Evolutionary conservation across 2,888 invertebrate genomes (phyloP).

Genomic region (Eristalis pertinax): DNA sequence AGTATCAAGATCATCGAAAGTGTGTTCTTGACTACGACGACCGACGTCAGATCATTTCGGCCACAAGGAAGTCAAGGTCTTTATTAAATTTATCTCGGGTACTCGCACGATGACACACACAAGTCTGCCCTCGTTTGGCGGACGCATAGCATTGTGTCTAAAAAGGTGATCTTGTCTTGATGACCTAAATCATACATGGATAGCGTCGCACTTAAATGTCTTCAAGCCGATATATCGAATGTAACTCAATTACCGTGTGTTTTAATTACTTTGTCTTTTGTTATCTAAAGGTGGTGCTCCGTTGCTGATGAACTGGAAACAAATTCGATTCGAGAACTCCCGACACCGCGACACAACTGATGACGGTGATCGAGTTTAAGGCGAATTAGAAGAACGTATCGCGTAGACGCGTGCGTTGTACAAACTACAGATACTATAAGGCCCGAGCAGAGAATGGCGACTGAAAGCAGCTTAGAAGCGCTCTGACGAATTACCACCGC

Average conservation of each 20-base stretch:
- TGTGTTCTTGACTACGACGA: slow-evolving; percentile 37
- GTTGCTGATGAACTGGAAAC: neutral
- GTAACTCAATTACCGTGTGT: neutral
- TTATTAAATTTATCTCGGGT: slow-evolving; percentile 32
- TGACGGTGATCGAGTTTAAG: neutral
- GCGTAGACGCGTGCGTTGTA: slow-evolving; percentile 25
- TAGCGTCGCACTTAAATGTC: slow-evolving; percentile 40
- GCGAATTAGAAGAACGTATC: slow-evolving; percentile 8
- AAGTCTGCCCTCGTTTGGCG: neutral
- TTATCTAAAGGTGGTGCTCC: neutral
- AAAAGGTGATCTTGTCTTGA: slow-evolving; percentile 26
- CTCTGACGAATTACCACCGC: slow-evolving; percentile 61
- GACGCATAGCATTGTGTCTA: neutral
- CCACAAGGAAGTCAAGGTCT: slow-evolving; percentile 67
- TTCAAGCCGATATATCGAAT: neutral
- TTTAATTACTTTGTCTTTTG: slow-evolving; percentile 35
- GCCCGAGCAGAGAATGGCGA: slow-evolving; percentile 55
- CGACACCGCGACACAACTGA: slow-evolving; percentile 1
- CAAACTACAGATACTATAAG: slow-evolving; percentile 19
- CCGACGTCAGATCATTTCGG: slow-evolving; percentile 22
- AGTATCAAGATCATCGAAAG: slow-evolving; percentile 66
- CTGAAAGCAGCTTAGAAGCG: slow-evolving; percentile 60
- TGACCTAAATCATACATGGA: slow-evolving; percentile 50
- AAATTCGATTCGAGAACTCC: slow-evolving; percentile 1
- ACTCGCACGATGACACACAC: slow-evolving; percentile 2